Conservation (phyloP, 2,113 vertebrate species). For the Crotophaga sulcirostris region DNA sequence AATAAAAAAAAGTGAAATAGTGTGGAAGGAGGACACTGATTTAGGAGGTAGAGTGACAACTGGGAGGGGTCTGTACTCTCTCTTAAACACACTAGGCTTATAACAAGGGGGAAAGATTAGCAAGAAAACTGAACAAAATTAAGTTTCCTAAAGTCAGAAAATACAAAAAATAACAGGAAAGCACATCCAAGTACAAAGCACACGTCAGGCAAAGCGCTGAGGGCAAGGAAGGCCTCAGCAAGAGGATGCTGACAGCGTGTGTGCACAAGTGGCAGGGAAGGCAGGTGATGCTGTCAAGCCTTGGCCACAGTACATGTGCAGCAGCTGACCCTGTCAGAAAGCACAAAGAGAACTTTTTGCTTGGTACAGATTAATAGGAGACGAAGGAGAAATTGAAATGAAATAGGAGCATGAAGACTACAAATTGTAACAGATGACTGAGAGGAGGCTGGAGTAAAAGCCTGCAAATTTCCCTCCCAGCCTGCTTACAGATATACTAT, state of each 20-base stretch:
- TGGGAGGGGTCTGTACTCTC: not conserved
- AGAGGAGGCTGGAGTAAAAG: not conserved
- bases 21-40: not conserved
- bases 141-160: not conserved
- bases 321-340: not conserved
- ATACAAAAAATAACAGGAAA: not conserved
- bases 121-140: not conserved
- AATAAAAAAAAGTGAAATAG: not conserved
- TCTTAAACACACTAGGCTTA: not conserved
- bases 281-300: not conserved
- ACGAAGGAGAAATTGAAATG: not conserved
- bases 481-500: not conserved
- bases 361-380: not conserved
- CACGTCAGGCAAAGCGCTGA: not conserved
- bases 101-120: not conserved
- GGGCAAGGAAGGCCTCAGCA: not conserved
- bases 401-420: not conserved
- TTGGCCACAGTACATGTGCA: fast-evolving
- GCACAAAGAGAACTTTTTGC: not conserved
- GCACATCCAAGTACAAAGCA: not conserved
- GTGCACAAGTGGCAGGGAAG: not conserved
- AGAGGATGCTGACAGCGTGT: not conserved
- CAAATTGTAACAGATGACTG: not conserved
- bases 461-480: not conserved
- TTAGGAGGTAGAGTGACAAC: not conserved